These are phyloP conservation scores for Goniozus legneri DNA, from an alignment of 1,140 invertebrate species.

Conservation along the genomic window DNA sequence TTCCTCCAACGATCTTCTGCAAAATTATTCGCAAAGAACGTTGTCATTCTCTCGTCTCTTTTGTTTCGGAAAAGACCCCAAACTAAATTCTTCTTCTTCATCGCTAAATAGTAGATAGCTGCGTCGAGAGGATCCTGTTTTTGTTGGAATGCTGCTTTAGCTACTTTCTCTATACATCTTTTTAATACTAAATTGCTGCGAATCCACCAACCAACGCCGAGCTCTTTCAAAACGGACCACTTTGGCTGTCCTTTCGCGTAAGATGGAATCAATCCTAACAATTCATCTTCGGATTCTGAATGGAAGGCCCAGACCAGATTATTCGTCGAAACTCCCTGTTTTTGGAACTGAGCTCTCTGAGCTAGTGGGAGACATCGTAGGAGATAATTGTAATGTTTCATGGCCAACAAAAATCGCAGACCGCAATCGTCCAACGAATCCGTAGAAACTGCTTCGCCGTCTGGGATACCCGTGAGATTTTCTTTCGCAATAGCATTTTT, in stretches of 20 bases:
- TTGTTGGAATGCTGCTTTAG: conserved; percentile 84
- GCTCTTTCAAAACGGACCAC: conserved; percentile 89
- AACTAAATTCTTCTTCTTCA: conserved; percentile 96
- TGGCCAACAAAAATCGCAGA: conserved; percentile 90
- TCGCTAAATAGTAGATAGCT: conserved; percentile 94
- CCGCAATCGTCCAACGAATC: conserved; percentile 98
- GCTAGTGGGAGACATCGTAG: conserved; percentile 80
- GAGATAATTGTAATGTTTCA: conserved; percentile 98
- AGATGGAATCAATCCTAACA: conserved; percentile 86
- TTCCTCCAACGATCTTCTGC: conserved; percentile 90
- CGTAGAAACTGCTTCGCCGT: conserved; percentile 61
- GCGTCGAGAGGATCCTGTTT: conserved; percentile 96
- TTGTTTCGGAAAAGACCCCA: conserved; percentile 93
- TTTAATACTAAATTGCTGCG: conserved; percentile 80
- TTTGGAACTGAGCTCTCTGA: conserved; percentile 83
- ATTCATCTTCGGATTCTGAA: conserved; percentile 95
- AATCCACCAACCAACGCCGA: conserved; percentile 97
- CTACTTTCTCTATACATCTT: conserved; percentile 88
- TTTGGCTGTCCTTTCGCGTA: conserved; percentile 78
- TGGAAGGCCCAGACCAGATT: conserved; percentile 99
- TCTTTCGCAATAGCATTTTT: conserved; percentile 71
- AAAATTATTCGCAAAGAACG: conserved; percentile 96
- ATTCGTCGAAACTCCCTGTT: conserved; percentile 85
- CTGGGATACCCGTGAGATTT: conserved; percentile 61
- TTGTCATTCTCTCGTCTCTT: conserved; percentile 86